A percentile compares a stretch with the other conserved stretches of the same genome.
These are phyloP conservation scores for Limonius californicus DNA, from an alignment of 1,140 invertebrate species.

Conservation along the genomic window DNA sequence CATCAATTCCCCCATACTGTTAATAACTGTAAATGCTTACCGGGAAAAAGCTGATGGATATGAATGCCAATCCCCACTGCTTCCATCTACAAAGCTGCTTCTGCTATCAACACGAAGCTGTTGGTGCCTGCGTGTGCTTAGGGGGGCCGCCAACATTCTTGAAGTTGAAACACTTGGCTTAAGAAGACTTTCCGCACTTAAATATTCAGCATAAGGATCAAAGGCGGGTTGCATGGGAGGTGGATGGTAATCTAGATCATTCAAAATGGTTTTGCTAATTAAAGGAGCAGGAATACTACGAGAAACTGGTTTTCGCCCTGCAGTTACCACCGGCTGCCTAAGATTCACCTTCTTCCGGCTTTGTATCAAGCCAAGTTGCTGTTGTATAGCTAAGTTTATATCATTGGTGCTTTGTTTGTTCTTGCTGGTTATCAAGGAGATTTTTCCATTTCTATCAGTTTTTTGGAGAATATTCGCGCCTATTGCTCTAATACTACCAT, in stretches of 20 bases:
- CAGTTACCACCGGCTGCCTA: conserved; percentile 18
- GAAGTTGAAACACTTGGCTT: background rate
- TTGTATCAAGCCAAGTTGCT: conserved; percentile 40
- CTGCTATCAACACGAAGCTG: background rate
- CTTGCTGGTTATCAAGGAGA: conserved; percentile 53
- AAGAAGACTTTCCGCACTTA: background rate
- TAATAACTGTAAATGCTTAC: conserved; percentile 13
- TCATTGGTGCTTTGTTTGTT: conserved; percentile 33
- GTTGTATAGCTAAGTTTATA: conserved; percentile 42
- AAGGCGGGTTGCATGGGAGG: background rate
- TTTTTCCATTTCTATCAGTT: conserved; percentile 51
- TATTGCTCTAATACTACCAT: conserved; percentile 38
- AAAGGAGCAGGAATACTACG: conserved; percentile 14
- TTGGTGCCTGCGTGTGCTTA: background rate
- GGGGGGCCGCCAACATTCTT: background rate
- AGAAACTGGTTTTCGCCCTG: background rate
- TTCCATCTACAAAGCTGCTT: conserved; percentile 15
- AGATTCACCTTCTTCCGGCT: conserved; percentile 22
- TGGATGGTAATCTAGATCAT: conserved; percentile 31
- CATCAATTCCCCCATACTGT: too few species aligned
- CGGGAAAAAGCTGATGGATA: conserved; percentile 16
- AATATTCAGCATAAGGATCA: background rate
- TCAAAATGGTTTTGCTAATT: conserved; percentile 34
- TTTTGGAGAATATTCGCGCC: conserved; percentile 49
- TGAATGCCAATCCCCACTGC: conserved; percentile 21